A percentile compares a stretch with the other conserved stretches of the same genome.
These are phyloP conservation scores for Cheilinus undulatus DNA, from an alignment of 2,113 vertebrate species.

Conservation along the genomic window DNA sequence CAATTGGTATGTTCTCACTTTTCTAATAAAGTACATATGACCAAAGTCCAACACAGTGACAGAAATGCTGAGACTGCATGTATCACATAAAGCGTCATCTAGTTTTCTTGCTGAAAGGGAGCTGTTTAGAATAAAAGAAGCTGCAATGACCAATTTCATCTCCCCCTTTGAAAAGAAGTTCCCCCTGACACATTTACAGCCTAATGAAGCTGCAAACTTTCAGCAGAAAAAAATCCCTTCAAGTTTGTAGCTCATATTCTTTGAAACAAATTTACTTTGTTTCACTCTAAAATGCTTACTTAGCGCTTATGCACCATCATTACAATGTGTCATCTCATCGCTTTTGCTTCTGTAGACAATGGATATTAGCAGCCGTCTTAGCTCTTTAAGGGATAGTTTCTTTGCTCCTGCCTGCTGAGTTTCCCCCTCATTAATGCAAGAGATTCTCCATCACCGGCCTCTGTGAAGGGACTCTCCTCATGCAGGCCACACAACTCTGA, in stretches of 20 bases:
- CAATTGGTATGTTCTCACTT: background rate
- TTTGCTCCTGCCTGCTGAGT: constrained; percentile 76
- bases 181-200: constrained; percentile 26
- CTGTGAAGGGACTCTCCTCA: constrained; percentile 64
- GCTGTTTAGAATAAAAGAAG: constrained; percentile 34
- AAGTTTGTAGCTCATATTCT: constrained; percentile 27
- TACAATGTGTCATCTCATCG: constrained; percentile 76
- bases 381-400: constrained; percentile 77
- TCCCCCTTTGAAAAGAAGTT: constrained; percentile 9
- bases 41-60: background rate
- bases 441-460: constrained; percentile 69
- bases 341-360: constrained; percentile 55
- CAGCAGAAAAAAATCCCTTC: constrained; percentile 33
- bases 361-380: constrained; percentile 69
- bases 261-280: constrained; percentile 62
- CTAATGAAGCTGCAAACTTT: constrained; percentile 56
- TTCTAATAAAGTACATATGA: background rate
- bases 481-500: constrained; percentile 59
- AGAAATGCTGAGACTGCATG: background rate
- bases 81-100: background rate
- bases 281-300: constrained; percentile 71
- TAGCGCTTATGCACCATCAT: constrained; percentile 76
- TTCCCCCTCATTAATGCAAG: constrained; percentile 77
- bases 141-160: background rate
- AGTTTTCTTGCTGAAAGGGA: constrained; percentile 7